These are phyloP conservation scores for Pristionchus japonicus DNA, from an alignment of 2,888 invertebrate genomes.

Conservation along the genomic window DNA sequence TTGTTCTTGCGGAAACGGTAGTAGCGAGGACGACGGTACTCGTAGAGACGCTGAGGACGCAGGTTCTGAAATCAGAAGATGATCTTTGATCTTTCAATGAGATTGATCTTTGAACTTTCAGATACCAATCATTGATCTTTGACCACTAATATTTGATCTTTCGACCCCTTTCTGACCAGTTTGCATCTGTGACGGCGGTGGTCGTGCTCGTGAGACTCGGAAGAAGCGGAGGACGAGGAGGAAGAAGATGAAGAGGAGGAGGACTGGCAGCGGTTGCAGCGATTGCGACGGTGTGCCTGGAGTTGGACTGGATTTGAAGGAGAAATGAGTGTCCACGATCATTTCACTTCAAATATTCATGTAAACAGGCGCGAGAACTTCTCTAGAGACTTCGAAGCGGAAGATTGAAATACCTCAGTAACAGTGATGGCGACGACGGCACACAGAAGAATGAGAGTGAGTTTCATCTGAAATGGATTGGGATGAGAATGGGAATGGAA, in stretches of 20 bases:
- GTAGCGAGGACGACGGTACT: constrained; percentile 28
- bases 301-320: not conserved
- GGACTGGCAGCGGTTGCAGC: not conserved
- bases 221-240: not conserved
- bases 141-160: not conserved
- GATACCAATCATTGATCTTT: not conserved
- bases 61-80: not conserved
- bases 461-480: constrained; percentile 18
- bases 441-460: not conserved
- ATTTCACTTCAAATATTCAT: not conserved
- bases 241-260: not conserved
- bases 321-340: not conserved
- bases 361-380: not conserved
- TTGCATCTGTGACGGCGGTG: not conserved
- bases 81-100: not conserved
- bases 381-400: no score
- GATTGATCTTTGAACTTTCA: no score
- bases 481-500: not conserved
- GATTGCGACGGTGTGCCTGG: constrained; percentile 24
- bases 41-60: not conserved
- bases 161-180: not conserved
- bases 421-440: not conserved
- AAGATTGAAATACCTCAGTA: not conserved
- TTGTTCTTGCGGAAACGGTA: constrained; percentile 10
- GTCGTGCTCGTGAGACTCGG: constrained; percentile 12